Percentiles rank a stretch among this genome's conserved stretches.
Conservation (phyloP, 2,797 vertebrate species). For the Tauraco hartlaubi region DNA sequence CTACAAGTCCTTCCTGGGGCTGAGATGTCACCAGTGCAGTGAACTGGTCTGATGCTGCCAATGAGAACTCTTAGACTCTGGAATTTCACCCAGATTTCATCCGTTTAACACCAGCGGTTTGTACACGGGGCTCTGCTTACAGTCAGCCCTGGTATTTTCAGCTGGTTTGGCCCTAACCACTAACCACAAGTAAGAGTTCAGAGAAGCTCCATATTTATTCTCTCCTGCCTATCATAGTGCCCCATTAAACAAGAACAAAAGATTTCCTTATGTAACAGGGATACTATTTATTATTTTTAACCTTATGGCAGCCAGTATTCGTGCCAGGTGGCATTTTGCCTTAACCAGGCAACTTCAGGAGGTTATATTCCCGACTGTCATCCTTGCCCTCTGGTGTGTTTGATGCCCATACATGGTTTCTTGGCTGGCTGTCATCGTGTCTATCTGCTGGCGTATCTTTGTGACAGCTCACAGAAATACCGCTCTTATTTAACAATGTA, state of each 20-base stretch:
- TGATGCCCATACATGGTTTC: slow-evolving; percentile 39
- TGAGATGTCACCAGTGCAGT: neutral
- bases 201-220: neutral
- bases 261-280: slow-evolving; percentile 11
- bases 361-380: neutral
- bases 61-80: rapidly evolving
- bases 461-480: neutral
- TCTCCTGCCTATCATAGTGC: rapidly evolving
- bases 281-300: slow-evolving; percentile 58
- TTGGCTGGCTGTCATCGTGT: neutral
- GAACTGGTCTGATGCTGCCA: neutral
- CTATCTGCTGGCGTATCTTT: neutral
- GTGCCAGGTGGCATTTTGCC: slow-evolving; percentile 35
- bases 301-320: neutral
- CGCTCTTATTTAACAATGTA: neutral
- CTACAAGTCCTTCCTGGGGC: neutral
- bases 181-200: neutral
- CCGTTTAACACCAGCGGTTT: neutral
- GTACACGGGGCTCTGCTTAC: neutral
- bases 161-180: neutral
- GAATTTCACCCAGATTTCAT: neutral
- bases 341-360: neutral
- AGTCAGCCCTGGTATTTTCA: neutral
- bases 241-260: slow-evolving; percentile 11
- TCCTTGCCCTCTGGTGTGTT: neutral